Base-by-base conservation (phyloP, 2,113 vertebrate genomes). In the Pseudorasbora parva region DNA sequence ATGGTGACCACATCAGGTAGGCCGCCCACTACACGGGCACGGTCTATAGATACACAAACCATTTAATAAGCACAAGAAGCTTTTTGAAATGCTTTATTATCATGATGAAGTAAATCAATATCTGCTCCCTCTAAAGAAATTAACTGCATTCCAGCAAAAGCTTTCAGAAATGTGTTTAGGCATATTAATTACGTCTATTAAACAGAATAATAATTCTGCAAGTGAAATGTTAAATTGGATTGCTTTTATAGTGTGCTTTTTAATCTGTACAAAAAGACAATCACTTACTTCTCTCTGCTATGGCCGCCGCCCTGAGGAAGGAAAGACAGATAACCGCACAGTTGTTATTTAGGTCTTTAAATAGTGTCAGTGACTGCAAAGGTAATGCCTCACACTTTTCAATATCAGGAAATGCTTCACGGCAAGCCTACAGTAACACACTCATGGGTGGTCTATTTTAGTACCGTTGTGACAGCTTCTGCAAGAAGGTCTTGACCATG, bases 1-100 rank as follows among this genome's bases (percentile, higher is more conserved):
- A 99, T 99, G 73, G 98, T 97, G 91, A 99, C 98, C 89, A 98
- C 97, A 77, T 99, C 98, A 1, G 98, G 98, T 92, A 99, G 93
- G 27, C 98, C 97, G 78, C 98, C 98, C 89, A 98, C 68, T 43
- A 99, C 97, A 21, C 98, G 95, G 73, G 98, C 98, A 1, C 98
- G 97, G 93, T 99, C 98, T 99, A 90, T 49, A 88, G 27, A 79
- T 9, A 74, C 54, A 81, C 12, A 51, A 81, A 57, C 8, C 49
- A 47, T 33, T 79, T 17, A 66, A 27, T 83, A 43, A 87, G 76
- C 49, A 12, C 27, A 78, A 60, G 33, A 78, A 78, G 21, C n/a
- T 78, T 60, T 54, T 54, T 54, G 5, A 54, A 21, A 54, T 2
- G 2, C 19, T 54, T 8, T 21, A 17, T 21, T 54, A 21, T 54